phyloP scores from a whole-genome alignment of 1,140 invertebrate species.

The Dolichoris vasculosae region DNA sequence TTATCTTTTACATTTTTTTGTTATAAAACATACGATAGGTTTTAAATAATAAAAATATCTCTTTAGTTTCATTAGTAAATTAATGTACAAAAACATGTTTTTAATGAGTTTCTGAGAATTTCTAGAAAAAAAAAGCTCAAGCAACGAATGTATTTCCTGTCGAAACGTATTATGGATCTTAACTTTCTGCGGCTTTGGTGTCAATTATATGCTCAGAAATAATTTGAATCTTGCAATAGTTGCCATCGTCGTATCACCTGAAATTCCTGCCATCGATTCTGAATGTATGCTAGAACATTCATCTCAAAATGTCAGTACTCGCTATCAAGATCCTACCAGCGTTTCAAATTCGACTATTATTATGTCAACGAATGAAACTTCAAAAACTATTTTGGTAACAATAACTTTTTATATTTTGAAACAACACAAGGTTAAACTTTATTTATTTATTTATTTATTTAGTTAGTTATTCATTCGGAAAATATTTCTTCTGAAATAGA shows the following conservation, averaged over 20 bases:
- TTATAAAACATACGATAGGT: background rate
- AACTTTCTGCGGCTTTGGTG: slow-evolving; percentile 83
- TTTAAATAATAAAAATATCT: background rate
- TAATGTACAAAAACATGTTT: background rate
- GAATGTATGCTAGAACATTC: slow-evolving; percentile 56
- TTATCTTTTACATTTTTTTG: background rate
- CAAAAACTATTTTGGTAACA: background rate
- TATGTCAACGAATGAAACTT: background rate
- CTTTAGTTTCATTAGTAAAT: no score
- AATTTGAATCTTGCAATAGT: slow-evolving; percentile 92
- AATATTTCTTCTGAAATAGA: no score
- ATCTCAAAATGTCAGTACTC: slow-evolving; percentile 18
- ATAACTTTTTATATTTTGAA: background rate
- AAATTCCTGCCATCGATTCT: slow-evolving; percentile 56
- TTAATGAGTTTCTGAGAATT: background rate
- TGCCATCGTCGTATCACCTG: slow-evolving; percentile 81
- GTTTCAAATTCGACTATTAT: background rate
- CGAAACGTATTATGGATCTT: slow-evolving; percentile 78
- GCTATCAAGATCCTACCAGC: background rate
- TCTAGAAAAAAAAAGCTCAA: slow-evolving; percentile 23
- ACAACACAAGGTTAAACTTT: no score
- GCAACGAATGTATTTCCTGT: slow-evolving; percentile 66
- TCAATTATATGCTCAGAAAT: slow-evolving; percentile 87
- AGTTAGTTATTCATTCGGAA: no score
- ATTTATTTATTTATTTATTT: no score